Evolutionary conservation across 1,140 invertebrate species (phyloP).

Genomic region (Halyomorpha halys): DNA sequence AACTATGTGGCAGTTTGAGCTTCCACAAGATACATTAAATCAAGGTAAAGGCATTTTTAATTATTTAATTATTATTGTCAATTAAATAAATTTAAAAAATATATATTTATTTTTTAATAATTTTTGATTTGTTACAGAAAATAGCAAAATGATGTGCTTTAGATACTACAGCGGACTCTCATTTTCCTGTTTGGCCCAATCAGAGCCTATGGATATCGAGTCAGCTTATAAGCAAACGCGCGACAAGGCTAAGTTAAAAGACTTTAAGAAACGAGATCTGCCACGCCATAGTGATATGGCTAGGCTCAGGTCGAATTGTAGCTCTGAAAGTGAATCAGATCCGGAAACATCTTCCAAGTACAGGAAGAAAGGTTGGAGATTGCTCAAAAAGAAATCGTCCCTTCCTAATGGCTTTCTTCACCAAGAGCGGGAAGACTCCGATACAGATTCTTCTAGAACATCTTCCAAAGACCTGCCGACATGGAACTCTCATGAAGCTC

Average conservation of each 20-base stretch:
- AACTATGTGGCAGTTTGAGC: slow-evolving; percentile 35
- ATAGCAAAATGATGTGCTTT: slow-evolving; percentile 40
- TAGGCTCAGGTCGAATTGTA: slow-evolving; percentile 27
- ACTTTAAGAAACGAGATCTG: slow-evolving; percentile 26
- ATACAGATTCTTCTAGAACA: slow-evolving; percentile 30
- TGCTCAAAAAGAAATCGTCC: slow-evolving; percentile 30
- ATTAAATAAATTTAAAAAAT: too few relatives aligned
- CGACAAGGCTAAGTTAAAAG: slow-evolving; percentile 24
- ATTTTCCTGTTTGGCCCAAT: slow-evolving; percentile 40
- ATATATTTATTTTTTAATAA: background rate
- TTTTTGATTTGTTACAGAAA: slow-evolving; percentile 34
- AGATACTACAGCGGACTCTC: slow-evolving; percentile 41
- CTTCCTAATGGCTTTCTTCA: slow-evolving; percentile 27
- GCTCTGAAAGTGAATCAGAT: slow-evolving; percentile 34
- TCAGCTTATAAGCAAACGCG: slow-evolving; percentile 30
- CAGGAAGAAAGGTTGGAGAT: slow-evolving; percentile 30
- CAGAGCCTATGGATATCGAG: slow-evolving; percentile 37
- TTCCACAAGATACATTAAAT: slow-evolving; percentile 32
- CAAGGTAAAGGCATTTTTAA: slow-evolving; percentile 11
- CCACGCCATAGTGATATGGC: slow-evolving; percentile 27
- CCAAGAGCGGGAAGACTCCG: slow-evolving; percentile 29
- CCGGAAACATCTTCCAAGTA: slow-evolving; percentile 31
- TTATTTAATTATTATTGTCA: background rate
- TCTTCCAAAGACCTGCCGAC: slow-evolving; percentile 32
- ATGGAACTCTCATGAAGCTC: slow-evolving; percentile 35